These are phyloP conservation scores for Machimus atricapillus DNA, from an alignment of 2,888 invertebrate genomes.

Conservation along the genomic window DNA sequence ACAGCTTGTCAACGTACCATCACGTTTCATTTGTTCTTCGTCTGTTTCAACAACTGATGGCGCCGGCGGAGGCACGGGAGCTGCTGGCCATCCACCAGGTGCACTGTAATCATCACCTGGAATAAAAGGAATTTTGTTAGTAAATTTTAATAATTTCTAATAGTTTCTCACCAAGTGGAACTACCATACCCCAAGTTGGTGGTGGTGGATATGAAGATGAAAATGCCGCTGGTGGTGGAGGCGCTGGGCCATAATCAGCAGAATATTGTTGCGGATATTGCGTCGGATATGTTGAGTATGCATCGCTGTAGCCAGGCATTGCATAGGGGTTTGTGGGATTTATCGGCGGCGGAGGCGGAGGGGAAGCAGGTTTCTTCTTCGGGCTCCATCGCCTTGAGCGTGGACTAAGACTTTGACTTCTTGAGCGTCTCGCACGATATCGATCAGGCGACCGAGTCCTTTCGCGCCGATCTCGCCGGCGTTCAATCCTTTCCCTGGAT, in stretches of 20 bases:
- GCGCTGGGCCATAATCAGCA: constrained; percentile 50
- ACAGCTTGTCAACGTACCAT: constrained; percentile 55
- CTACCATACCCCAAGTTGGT: constrained; percentile 54
- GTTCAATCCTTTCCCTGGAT: constrained; percentile 51
- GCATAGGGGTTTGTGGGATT: constrained; percentile 47
- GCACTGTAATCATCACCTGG: constrained; percentile 43
- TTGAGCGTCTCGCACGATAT: constrained; percentile 51
- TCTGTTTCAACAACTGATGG: constrained; percentile 43
- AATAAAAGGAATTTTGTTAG: background rate
- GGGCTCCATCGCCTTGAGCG: constrained; percentile 53
- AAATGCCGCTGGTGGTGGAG: constrained; percentile 52
- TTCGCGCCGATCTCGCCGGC: constrained; percentile 49
- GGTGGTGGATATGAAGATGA: constrained; percentile 55
- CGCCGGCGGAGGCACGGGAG: constrained; percentile 43
- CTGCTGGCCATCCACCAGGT: constrained; percentile 32
- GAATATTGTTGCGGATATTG: constrained; percentile 50
- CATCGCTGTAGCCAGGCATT: constrained; percentile 1
- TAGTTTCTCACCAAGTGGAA: constrained; percentile 22
- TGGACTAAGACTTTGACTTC: constrained; percentile 54
- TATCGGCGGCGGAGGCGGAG: constrained; percentile 49
- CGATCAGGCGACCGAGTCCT: constrained; percentile 49
- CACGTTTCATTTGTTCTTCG: constrained; percentile 54
- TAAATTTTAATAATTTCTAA: background rate
- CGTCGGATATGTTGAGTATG: constrained; percentile 22
- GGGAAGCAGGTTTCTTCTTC: constrained; percentile 49